Conservation (phyloP, 2,888 invertebrate species). For the Lasioglossum marginatum region DNA sequence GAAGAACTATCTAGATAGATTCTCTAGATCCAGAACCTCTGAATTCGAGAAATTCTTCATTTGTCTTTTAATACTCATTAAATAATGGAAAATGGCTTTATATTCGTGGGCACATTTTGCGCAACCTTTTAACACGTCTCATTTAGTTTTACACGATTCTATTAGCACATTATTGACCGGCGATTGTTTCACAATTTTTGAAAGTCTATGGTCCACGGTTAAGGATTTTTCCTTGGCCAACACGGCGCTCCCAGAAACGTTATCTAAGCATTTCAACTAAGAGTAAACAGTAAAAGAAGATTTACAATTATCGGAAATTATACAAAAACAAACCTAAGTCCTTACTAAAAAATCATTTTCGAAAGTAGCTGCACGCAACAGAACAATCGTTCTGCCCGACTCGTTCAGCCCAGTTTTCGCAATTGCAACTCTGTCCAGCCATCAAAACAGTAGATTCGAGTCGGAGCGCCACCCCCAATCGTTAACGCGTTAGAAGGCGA, state of each 20-base stretch:
- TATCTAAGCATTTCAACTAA: no score
- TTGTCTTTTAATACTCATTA: no score
- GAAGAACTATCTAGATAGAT: neutral
- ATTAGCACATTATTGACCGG: neutral
- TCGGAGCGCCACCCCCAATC: conserved; percentile 1
- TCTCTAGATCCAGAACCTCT: no score
- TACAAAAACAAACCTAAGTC: no score
- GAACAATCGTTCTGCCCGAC: neutral
- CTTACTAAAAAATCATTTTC: neutral
- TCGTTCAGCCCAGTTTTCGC: neutral
- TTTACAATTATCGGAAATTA: no score
- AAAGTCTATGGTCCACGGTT: no score
- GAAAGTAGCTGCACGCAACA: neutral
- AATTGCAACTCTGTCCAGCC: neutral
- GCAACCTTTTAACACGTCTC: neutral
- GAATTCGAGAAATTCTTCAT: no score
- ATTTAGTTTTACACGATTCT: neutral
- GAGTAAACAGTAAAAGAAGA: neutral
- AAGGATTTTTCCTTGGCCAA: no score
- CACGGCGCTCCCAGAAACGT: no score
- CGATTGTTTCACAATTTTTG: neutral
- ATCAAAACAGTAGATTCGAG: neutral
- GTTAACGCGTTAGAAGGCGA: conserved; percentile 8
- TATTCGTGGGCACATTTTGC: neutral
- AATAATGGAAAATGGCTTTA: neutral